Percentiles rank a stretch among this genome's conserved stretches.
Conservation (phyloP, 2,888 invertebrate species). For the Tricholauxania praeusta region DNA sequence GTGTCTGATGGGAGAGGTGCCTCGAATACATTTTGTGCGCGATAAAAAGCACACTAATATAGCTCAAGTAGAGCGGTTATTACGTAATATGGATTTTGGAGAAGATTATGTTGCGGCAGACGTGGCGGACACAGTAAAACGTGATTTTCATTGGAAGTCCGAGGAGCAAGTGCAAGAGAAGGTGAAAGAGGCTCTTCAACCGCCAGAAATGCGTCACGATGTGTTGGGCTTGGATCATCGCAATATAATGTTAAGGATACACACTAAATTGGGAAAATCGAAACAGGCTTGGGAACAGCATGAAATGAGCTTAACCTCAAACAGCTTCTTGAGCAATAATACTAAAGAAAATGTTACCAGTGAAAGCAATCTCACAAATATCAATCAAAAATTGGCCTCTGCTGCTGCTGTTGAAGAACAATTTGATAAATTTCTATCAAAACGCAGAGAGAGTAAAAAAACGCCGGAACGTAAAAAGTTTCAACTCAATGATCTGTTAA, state of each 20-base stretch:
- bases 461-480: constrained; percentile 55
- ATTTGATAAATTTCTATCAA: constrained; percentile 54
- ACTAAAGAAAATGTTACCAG: background rate
- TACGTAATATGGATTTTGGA: constrained; percentile 77
- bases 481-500: constrained; percentile 33
- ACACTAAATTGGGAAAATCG: constrained; percentile 70
- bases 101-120: constrained; percentile 73
- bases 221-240: constrained; percentile 78
- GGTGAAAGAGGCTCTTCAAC: constrained; percentile 45
- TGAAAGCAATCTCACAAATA: constrained; percentile 20
- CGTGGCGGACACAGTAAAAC: constrained; percentile 31
- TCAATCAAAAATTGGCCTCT: constrained; percentile 44
- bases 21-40: constrained; percentile 79
- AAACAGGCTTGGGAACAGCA: constrained; percentile 70
- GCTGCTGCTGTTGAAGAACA: constrained; percentile 44
- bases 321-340: background rate
- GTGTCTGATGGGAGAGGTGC: constrained; percentile 80
- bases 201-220: constrained; percentile 80
- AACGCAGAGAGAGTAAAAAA: constrained; percentile 50
- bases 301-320: constrained; percentile 31
- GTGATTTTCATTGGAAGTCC: constrained; percentile 30
- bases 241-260: constrained; percentile 73
- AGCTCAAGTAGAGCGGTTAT: constrained; percentile 73
- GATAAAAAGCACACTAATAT: constrained; percentile 73
- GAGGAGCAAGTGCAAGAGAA: constrained; percentile 58